These are phyloP conservation scores for Camelus bactrianus DNA, from an alignment of 2,113 vertebrate genomes.

Conservation along the genomic window DNA sequence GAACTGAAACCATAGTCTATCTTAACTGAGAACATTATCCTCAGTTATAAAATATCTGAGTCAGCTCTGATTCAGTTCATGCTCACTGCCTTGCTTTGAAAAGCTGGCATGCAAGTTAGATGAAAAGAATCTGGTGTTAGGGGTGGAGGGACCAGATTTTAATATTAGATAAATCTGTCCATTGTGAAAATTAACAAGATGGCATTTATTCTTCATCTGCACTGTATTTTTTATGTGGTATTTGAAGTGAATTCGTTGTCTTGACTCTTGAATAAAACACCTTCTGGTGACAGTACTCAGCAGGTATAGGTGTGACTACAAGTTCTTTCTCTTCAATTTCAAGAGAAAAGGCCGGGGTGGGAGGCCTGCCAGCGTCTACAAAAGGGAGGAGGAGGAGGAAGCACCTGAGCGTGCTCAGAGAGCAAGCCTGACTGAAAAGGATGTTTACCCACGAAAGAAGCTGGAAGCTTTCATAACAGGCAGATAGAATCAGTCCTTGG, in stretches of 20 bases:
- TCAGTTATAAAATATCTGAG: neutral
- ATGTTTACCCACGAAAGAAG: neutral
- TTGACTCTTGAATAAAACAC: neutral
- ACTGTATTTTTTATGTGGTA: neutral
- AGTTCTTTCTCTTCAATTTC: neutral
- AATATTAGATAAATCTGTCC: neutral
- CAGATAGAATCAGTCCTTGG: neutral
- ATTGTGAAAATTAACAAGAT: neutral
- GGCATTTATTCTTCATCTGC: constrained; percentile 14
- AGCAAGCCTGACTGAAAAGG: neutral
- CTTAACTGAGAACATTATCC: neutral
- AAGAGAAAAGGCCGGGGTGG: neutral
- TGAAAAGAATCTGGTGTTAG: neutral
- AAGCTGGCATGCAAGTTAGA: neutral
- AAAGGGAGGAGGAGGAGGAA: neutral
- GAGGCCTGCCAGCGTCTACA: neutral
- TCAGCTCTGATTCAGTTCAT: neutral
- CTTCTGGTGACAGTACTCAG: neutral
- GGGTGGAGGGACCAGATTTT: neutral
- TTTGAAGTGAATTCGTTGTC: neutral
- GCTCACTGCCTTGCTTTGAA: neutral
- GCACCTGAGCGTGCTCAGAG: neutral
- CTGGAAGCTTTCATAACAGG: neutral
- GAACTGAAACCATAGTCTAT: neutral
- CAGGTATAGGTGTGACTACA: neutral